These are phyloP conservation scores for Danaus chrysippus DNA, from an alignment of 2,888 invertebrate genomes.

Conservation along the genomic window DNA sequence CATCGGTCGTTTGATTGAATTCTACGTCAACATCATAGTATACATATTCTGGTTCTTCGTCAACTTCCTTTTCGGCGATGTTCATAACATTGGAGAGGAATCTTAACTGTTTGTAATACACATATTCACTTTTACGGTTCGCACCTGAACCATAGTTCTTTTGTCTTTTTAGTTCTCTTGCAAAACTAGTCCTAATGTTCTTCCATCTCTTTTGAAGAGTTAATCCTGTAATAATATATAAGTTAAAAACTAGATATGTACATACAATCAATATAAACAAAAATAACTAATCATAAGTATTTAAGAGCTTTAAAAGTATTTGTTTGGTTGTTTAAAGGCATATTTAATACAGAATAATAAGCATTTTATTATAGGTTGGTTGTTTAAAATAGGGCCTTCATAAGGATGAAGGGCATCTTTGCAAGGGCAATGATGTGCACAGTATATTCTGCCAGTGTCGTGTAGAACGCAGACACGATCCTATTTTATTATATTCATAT, in stretches of 20 bases:
- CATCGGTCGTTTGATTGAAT: background rate
- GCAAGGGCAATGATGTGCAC: too few species aligned
- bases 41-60: conserved; percentile 21
- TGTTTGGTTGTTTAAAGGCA: too few species aligned
- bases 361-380: background rate
- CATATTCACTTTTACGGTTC: conserved; percentile 20
- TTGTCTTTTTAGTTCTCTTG: conserved; percentile 33
- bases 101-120: conserved; percentile 18
- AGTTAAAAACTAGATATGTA: background rate
- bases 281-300: too few species aligned
- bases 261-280: background rate
- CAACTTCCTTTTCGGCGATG: conserved; percentile 14
- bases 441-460: too few species aligned
- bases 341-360: too few species aligned
- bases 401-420: too few species aligned
- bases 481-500: background rate
- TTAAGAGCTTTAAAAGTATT: too few species aligned
- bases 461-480: too few species aligned
- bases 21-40: conserved; percentile 15
- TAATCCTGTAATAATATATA: conserved; percentile 12
- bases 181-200: conserved; percentile 34
- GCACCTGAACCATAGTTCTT: conserved; percentile 24
- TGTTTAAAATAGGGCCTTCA: too few species aligned
- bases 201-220: conserved; percentile 36
- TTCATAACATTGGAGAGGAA: conserved; percentile 21